Base-by-base conservation (phyloP, 2,797 vertebrate genomes). In the Pyrocephalus nanus region DNA sequence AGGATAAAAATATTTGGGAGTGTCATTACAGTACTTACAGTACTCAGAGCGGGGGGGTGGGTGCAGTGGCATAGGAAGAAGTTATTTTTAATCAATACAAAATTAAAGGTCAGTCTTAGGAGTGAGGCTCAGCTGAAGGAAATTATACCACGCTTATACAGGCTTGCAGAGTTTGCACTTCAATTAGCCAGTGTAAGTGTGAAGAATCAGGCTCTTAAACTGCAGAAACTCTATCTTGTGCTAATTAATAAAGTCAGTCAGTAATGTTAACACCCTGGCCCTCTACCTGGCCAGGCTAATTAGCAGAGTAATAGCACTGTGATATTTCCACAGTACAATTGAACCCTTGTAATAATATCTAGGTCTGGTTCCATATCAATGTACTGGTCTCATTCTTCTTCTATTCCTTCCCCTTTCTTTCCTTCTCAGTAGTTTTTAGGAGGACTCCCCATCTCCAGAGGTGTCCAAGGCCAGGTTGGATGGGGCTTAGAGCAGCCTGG, bases 1-100 rank as follows among this genome's bases (percentile, higher is more conserved):
- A 69, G 64, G 66, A 89, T 87, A 66, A 77, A 94, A 93, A 15
- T 71, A 62, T 76, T 81, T 67, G 75, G 66, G 79, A 81, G 47
- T 75, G 72, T 69, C 69, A 40, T 60, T 53, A 26, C 40, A 32
- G 54, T 45, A 21, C 51, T 54, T 40, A 27, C 15, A 72, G 43
- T 43, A n/a, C 53, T 61, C 40, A 27, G 66, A 58, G 17, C 18
- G 2, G 11, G 11, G 50, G 42, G 13, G 26, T 19, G 30, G 32
- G 14, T 32, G 11, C 76, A 77, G 42, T 23, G 50, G 38, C 36
- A 34, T 11, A 26, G 61, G 73, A 79, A 79, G 4, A 27, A 54
- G 27, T 54, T 13, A 2, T 29, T 60, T 87, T 69, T 61, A 47
- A 74, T 86, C 62, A n/a, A 66, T 55, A 9, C 5, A 58, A 62